Evolutionary conservation across 2,888 invertebrate species (phyloP), one percentile per base, ranked within the genome.

Genomic region (Lithophane socia): DNA sequence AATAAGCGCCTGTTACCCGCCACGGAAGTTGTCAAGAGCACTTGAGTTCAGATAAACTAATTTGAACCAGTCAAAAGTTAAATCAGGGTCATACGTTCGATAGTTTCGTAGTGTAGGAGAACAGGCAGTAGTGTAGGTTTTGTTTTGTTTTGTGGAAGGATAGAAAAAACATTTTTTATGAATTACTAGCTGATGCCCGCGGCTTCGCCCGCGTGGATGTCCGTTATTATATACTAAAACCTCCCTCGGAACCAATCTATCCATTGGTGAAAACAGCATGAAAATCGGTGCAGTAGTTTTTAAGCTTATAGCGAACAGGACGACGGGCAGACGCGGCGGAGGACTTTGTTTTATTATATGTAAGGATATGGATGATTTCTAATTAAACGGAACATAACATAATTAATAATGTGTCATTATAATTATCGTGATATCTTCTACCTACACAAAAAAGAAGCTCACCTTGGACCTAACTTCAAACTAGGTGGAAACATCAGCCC

Each of bases 1-100:
- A 89, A 91, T 90, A 88, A 80, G 77, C 86, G 88, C 74, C 83
- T 88, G 89, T 89, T 87, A 89, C 87, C 89, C 90, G 82, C 83
- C 84, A 83, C 94, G 95, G 95, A 96, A 95, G 94, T 94, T 90
- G 93, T 95, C 93, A 93, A 92, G 92, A 92, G 92, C 91, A 93
- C 92, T 94, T 94, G 91, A 92, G 90, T 93, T 93, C 90, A 92
- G 92, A 93, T 91, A 92, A 94, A 94, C 92, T 93, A 94, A 94
- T 94, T 93, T 92, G 90, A 93, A 91, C 92, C 90, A 91, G 91
- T 93, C 93, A 92, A 92, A 92, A 90, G 91, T 92, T 91, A 90
- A 91, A 93, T 92, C 92, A 92, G 92, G 92, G 93, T 92, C 92
- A 92, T 84, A 84, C 85, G 88, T 85, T 88, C 82, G 80, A 90